phyloP scores from a whole-genome alignment of 2,888 invertebrate species.

The Leptopilina syphax region DNA sequence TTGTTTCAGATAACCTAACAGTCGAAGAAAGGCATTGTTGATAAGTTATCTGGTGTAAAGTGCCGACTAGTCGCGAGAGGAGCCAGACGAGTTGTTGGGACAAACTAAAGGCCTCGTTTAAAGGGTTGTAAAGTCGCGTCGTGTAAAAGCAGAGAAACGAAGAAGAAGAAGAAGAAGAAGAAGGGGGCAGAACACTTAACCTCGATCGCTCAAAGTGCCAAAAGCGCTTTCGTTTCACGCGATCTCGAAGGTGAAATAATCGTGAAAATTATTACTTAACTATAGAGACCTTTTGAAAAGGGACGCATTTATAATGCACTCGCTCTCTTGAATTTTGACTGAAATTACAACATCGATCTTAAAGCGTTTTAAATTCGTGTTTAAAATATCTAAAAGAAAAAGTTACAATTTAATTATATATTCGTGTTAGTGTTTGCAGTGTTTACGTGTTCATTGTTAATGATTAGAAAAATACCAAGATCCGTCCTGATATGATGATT shows the following conservation, averaged over 20 bases:
- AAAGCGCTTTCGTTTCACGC: constrained; percentile 52
- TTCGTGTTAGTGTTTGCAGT: not conserved
- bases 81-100: constrained; percentile 37
- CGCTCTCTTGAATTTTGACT: not conserved
- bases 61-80: constrained; percentile 18
- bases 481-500: constrained; percentile 21
- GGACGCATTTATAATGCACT: not conserved
- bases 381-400: not conserved
- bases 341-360: constrained; percentile 2
- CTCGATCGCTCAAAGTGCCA: constrained; percentile 55
- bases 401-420: not conserved
- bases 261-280: constrained; percentile 49
- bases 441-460: constrained; percentile 7
- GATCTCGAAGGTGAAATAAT: constrained; percentile 44
- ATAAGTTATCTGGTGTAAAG: constrained; percentile 12
- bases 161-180: not conserved
- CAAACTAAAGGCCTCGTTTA: constrained; percentile 30
- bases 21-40: constrained; percentile 13
- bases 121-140: constrained; percentile 20
- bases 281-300: constrained; percentile 17
- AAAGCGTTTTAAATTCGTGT: not conserved
- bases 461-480: not conserved
- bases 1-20: constrained; percentile 35
- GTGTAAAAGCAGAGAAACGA: constrained; percentile 43
- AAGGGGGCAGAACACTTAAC: constrained; percentile 54